A percentile compares a stretch with the other conserved stretches of the same genome.
These are phyloP conservation scores for Bufo bufo DNA, from an alignment of 2,113 vertebrate species.

Conservation along the genomic window DNA sequence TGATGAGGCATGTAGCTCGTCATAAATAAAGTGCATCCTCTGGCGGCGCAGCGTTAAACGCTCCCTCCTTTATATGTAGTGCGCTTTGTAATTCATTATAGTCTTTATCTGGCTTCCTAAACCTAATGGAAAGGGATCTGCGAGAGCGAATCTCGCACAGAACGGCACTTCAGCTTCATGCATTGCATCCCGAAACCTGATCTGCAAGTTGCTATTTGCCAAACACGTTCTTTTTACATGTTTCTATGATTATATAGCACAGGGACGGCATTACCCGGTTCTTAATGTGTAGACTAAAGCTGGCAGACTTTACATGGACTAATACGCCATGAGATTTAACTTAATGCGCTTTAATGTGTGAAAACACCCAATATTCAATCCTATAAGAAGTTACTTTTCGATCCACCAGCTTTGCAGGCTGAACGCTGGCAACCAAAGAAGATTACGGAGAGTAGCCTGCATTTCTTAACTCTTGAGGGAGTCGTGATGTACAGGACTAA, in stretches of 20 bases:
- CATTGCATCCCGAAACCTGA: conserved; percentile 23
- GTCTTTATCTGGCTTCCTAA: too few species aligned
- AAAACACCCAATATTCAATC: conserved; percentile 57
- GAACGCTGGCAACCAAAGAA: conserved; percentile 44
- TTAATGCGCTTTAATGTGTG: conserved; percentile 55
- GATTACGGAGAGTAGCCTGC: conserved; percentile 38
- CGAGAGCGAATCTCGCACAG: too few species aligned
- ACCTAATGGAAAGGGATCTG: too few species aligned
- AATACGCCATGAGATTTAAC: conserved; percentile 46
- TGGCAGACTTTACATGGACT: conserved; percentile 45
- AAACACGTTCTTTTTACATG: neutral
- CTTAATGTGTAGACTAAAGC: neutral
- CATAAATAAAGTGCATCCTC: too few species aligned
- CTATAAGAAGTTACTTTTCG: conserved; percentile 53
- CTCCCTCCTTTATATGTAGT: too few species aligned
- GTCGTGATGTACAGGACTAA: neutral
- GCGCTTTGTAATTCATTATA: too few species aligned
- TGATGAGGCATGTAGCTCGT: too few species aligned
- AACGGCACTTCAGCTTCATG: neutral
- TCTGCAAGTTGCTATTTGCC: conserved; percentile 19
- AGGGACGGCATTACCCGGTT: neutral
- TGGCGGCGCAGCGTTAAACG: too few species aligned
- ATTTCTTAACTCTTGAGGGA: conserved; percentile 31
- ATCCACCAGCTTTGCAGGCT: conserved; percentile 51
- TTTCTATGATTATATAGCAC: neutral